Percentiles rank a stretch among this genome's conserved stretches.
Conservation (phyloP, 1,140 invertebrate genomes). For the Anoplophora glabripennis region DNA sequence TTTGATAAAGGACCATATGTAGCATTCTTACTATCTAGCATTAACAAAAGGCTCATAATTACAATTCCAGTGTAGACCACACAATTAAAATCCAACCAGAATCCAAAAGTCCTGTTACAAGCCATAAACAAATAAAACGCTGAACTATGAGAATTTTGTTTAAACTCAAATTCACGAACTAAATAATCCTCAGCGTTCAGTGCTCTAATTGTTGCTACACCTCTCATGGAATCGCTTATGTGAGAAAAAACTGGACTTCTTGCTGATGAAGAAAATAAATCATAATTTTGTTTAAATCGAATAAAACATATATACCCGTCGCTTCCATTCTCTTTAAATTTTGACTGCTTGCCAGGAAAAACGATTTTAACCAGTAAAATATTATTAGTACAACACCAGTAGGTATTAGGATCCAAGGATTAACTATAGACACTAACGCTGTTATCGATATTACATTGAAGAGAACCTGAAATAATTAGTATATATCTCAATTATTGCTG, state of each 20-base stretch:
- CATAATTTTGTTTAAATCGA: constrained; percentile 5
- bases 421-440: constrained; percentile 7
- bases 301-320: constrained; percentile 55
- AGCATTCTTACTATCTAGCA: constrained; percentile 47
- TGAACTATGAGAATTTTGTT: constrained; percentile 58
- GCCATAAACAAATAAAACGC: constrained; percentile 65
- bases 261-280: constrained; percentile 48
- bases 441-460: no score
- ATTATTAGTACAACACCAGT: constrained; percentile 31
- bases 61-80: constrained; percentile 61
- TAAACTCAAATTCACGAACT: constrained; percentile 65
- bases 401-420: constrained; percentile 18
- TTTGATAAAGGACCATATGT: no score
- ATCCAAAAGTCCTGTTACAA: constrained; percentile 58
- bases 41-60: constrained; percentile 55
- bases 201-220: constrained; percentile 77
- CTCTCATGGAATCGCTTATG: constrained; percentile 72
- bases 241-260: constrained; percentile 81
- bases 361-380: constrained; percentile 63
- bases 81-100: constrained; percentile 66
- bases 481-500: background rate
- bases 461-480: no score
- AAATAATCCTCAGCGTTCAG: constrained; percentile 64
- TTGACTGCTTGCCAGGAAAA: constrained; percentile 78
- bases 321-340: constrained; percentile 81